Percentiles rank a stretch among this genome's conserved stretches.
Conservation (phyloP, 30 jellyfish, hydroid and myxozoan genomes). For the Calvadosia cruxmelitensis region DNA sequence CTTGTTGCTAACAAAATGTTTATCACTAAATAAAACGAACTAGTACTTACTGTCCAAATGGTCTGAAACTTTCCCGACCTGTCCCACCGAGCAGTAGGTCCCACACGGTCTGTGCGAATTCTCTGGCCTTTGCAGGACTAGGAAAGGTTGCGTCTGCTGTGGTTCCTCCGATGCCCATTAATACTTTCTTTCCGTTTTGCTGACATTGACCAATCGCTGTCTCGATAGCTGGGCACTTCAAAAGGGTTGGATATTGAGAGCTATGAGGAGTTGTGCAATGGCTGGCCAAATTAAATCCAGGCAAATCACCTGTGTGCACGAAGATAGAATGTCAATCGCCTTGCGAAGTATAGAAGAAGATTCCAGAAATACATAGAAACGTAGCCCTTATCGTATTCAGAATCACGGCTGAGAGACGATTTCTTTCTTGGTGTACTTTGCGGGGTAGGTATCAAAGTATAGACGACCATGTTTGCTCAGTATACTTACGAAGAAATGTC, state of each 20-base stretch:
- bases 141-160: slow-evolving; percentile 39
- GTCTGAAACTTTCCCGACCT: slow-evolving; percentile 23
- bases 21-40: too few relatives aligned
- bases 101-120: slow-evolving; percentile 33
- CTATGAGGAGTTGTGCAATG: slow-evolving; percentile 38
- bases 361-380: too few relatives aligned
- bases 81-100: slow-evolving; percentile 28
- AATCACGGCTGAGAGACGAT: too few relatives aligned
- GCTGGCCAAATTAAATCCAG: slow-evolving; percentile 41
- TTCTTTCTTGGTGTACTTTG: too few relatives aligned
- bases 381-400: too few relatives aligned
- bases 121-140: slow-evolving; percentile 32
- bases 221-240: slow-evolving; percentile 48
- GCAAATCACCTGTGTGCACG: slow-evolving; percentile 34
- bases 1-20: too few relatives aligned
- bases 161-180: slow-evolving; percentile 51
- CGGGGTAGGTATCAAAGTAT: too few relatives aligned
- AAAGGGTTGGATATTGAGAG: slow-evolving; percentile 33
- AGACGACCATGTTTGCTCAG: too few relatives aligned
- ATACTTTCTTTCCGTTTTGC: slow-evolving; percentile 27
- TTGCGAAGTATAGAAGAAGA: too few relatives aligned
- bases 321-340: too few relatives aligned
- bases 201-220: slow-evolving; percentile 54
- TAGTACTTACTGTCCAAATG: slow-evolving; percentile 36
- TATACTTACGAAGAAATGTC: too few relatives aligned